These are phyloP conservation scores for Catostylus mosaicus DNA, from an alignment of 30 jellyfish, hydroid and myxozoan genomes.

Conservation along the genomic window DNA sequence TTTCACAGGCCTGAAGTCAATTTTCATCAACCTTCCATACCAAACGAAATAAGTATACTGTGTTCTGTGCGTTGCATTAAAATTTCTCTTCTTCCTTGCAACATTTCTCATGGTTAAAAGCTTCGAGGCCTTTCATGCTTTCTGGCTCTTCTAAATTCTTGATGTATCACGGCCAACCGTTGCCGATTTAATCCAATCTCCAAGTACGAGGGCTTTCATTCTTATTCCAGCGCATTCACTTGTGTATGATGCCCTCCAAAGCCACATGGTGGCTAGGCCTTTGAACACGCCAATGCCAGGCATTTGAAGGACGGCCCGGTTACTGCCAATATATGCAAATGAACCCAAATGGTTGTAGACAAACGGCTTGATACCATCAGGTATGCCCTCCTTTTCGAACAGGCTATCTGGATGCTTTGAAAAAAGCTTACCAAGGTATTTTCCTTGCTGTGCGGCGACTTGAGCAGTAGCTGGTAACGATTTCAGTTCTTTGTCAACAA, in stretches of 20 bases:
- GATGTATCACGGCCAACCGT: slow-evolving; percentile 94
- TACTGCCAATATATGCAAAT: slow-evolving; percentile 89
- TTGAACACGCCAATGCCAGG: slow-evolving; percentile 87
- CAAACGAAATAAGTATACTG: too few relatives aligned
- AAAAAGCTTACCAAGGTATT: slow-evolving; percentile 86
- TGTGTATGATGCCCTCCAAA: slow-evolving; percentile 94
- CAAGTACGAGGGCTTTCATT: slow-evolving; percentile 84
- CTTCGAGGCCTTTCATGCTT: too few relatives aligned
- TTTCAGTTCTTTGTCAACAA: slow-evolving; percentile 71
- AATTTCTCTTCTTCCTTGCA: not conserved
- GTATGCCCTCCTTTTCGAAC: slow-evolving; percentile 17
- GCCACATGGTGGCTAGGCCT: slow-evolving; percentile 92
- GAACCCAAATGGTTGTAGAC: slow-evolving; percentile 88
- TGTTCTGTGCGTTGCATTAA: too few relatives aligned
- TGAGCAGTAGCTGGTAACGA: slow-evolving; percentile 95
- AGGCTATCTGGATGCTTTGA: slow-evolving; percentile 33
- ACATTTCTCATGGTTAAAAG: not conserved
- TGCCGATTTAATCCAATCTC: slow-evolving; percentile 91
- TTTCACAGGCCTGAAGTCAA: too few relatives aligned
- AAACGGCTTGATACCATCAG: slow-evolving; percentile 65
- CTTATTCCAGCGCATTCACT: slow-evolving; percentile 88
- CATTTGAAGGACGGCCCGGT: slow-evolving; percentile 90
- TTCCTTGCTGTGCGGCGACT: slow-evolving; percentile 96
- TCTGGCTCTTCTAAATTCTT: slow-evolving; percentile 69
- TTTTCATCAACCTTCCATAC: too few relatives aligned